phyloP scores from a whole-genome alignment of 92 coral and sea anemone species.

The Palythoa grandiflora region DNA sequence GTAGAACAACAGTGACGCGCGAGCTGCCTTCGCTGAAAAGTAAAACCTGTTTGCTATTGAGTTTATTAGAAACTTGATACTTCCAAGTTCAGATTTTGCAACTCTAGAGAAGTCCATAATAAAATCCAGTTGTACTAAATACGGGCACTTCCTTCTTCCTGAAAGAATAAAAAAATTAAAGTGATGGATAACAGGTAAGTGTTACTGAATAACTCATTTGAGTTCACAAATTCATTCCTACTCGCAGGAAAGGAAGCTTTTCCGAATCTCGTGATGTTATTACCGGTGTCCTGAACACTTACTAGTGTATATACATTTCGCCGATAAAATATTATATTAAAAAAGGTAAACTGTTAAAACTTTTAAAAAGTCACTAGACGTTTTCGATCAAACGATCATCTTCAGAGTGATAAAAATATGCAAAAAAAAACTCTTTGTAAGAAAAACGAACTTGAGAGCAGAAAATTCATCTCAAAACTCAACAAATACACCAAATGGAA shows the following conservation, averaged over 20 bases:
- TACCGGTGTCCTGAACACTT: too few relatives aligned
- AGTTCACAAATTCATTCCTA: neutral
- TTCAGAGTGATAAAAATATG: too few relatives aligned
- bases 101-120: neutral
- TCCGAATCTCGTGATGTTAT: too few relatives aligned
- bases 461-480: too few relatives aligned
- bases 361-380: too few relatives aligned
- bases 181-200: neutral
- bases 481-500: too few relatives aligned
- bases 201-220: neutral
- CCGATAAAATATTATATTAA: too few relatives aligned
- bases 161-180: neutral
- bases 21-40: neutral
- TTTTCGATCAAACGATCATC: too few relatives aligned
- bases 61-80: conserved; percentile 4
- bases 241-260: neutral
- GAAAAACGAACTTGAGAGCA: too few relatives aligned
- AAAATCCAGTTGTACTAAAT: conserved; percentile 21
- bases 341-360: too few relatives aligned
- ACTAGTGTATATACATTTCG: too few relatives aligned
- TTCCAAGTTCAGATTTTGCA: neutral
- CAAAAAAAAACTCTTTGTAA: too few relatives aligned
- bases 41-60: conserved; percentile 25
- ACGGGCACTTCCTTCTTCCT: conserved; percentile 21
- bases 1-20: neutral